Conservation (phyloP, 2,113 vertebrate genomes). For the Steatornis caripensis region DNA sequence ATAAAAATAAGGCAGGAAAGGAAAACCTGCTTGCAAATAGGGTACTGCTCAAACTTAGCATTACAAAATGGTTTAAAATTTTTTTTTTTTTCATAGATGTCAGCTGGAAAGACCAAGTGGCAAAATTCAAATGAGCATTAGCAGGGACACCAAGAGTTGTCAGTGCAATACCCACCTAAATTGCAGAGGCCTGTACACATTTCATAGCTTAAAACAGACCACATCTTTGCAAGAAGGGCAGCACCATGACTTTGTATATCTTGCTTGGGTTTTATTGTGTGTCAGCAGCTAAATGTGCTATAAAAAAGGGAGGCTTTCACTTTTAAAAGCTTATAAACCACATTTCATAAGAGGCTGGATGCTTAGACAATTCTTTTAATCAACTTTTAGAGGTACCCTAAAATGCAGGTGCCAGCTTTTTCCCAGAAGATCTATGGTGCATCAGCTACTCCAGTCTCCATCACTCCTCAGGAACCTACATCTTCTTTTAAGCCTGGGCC, state of each 20-base stretch:
- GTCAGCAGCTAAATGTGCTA: neutral
- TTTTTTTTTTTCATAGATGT: neutral
- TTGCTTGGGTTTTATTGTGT: neutral
- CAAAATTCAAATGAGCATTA: neutral
- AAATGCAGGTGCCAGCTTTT: neutral
- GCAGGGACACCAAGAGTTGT: neutral
- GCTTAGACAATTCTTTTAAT: slow-evolving; percentile 42
- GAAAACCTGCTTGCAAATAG: neutral
- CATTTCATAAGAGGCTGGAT: neutral
- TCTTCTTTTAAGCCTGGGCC: slow-evolving; percentile 30
- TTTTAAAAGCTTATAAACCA: slow-evolving; percentile 8
- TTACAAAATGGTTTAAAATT: neutral
- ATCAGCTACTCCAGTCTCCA: neutral
- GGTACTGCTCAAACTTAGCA: neutral
- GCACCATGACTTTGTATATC: neutral
- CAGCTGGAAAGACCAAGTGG: neutral
- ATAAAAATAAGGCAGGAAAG: neutral
- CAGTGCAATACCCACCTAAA: neutral
- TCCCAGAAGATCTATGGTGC: neutral
- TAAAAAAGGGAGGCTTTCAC: neutral
- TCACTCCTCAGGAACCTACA: slow-evolving; percentile 2
- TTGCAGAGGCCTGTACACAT: neutral
- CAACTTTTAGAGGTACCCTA: slow-evolving; percentile 30
- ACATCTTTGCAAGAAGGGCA: neutral
- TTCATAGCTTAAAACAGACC: neutral